Evolutionary conservation across 2,113 vertebrate genomes (phyloP).

Genomic region (Triplophysa tibetana): DNA sequence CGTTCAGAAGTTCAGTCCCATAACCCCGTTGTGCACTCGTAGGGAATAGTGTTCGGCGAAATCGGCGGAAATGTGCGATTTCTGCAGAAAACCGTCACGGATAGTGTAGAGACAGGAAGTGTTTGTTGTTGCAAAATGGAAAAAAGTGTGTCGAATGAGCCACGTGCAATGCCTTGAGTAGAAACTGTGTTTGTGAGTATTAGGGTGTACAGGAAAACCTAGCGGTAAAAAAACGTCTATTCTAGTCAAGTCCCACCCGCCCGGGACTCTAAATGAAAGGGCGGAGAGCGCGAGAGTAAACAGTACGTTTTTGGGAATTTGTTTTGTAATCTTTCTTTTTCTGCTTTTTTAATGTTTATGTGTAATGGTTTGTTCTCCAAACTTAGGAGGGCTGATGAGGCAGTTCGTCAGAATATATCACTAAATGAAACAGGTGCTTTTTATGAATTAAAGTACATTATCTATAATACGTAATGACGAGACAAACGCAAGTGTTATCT

Average conservation of each 20-base stretch:
- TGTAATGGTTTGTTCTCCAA: constrained; percentile 74
- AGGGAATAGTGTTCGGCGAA: constrained; percentile 51
- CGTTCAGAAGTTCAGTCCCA: constrained; percentile 61
- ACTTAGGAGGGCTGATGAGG: constrained; percentile 81
- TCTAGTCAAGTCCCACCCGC: constrained; percentile 76
- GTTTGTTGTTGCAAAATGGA: constrained; percentile 75
- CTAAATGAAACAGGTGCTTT: constrained; percentile 83
- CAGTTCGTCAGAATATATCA: constrained; percentile 78
- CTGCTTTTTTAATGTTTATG: constrained; percentile 67
- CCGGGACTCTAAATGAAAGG: constrained; percentile 83
- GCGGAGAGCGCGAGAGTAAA: constrained; percentile 67
- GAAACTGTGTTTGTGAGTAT: constrained; percentile 83
- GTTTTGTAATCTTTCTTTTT: constrained; percentile 65
- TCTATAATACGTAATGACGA: constrained; percentile 81
- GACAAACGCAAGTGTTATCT: constrained; percentile 78
- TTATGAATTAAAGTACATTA: constrained; percentile 81
- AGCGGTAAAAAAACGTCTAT: constrained; percentile 65
- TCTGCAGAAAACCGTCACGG: constrained; percentile 47
- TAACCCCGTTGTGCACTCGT: constrained; percentile 56
- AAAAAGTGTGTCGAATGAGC: constrained; percentile 82
- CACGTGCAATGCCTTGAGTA: constrained; percentile 88
- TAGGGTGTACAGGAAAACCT: constrained; percentile 73
- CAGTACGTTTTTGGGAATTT: constrained; percentile 75
- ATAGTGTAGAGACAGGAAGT: constrained; percentile 74
- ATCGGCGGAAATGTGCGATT: constrained; percentile 53